phyloP scores from a whole-genome alignment of 2,888 invertebrate species.

The Eurytoma californica region DNA sequence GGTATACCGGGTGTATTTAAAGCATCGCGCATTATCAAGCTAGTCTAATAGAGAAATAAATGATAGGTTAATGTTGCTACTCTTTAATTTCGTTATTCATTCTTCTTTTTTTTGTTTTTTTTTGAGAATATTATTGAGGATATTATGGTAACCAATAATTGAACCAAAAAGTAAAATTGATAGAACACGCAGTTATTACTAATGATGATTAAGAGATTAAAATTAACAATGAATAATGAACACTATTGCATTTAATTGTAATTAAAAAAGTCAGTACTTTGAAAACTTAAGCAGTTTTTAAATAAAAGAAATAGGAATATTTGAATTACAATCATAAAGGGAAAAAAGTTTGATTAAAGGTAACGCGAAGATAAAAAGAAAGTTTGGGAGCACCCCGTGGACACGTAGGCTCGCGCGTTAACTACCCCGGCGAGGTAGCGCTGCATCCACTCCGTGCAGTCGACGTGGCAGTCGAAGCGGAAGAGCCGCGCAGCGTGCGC shows the following conservation, averaged over 20 bases:
- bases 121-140: background rate
- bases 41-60: background rate
- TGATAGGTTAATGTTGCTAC: background rate
- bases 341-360: background rate
- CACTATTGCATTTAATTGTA: too few relatives aligned
- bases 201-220: background rate
- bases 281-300: too few relatives aligned
- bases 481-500: background rate
- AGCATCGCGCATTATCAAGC: too few relatives aligned
- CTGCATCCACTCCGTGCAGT: background rate
- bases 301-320: too few relatives aligned
- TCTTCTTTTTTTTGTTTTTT: background rate
- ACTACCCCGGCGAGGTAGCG: background rate
- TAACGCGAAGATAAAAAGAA: background rate
- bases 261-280: background rate
- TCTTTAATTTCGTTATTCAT: background rate
- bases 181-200: too few relatives aligned
- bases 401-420: slow-evolving; percentile 11
- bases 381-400: background rate
- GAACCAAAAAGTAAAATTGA: too few relatives aligned
- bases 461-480: background rate
- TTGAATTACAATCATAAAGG: too few relatives aligned
- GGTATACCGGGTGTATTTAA: too few relatives aligned
- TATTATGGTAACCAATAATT: too few relatives aligned
- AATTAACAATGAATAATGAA: too few relatives aligned